These are phyloP conservation scores for Eupithecia insigniata DNA, from an alignment of 2,888 invertebrate species.

Conservation along the genomic window DNA sequence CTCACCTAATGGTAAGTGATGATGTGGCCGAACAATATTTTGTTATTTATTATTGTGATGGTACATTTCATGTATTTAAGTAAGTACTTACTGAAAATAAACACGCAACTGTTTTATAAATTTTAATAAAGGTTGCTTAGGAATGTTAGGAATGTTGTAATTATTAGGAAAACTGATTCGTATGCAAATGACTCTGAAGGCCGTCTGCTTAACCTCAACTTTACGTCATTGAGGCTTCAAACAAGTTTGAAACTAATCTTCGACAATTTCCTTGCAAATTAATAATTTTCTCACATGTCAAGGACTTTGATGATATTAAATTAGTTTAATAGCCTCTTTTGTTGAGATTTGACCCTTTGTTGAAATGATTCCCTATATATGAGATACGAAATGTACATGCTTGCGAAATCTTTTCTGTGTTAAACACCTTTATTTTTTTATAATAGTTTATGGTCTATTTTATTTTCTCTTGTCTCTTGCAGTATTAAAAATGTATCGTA, in stretches of 20 bases:
- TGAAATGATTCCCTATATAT: neutral
- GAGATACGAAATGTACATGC: neutral
- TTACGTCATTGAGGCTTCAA: conserved; percentile 29
- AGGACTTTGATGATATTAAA: conserved; percentile 14
- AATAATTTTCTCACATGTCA: conserved; percentile 24
- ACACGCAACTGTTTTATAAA: neutral
- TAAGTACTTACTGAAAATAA: too few species aligned
- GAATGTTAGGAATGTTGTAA: conserved; percentile 36
- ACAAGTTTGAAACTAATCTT: conserved; percentile 33
- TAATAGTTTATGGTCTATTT: too few species aligned
- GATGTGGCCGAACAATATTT: too few species aligned
- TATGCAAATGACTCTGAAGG: conserved; percentile 37
- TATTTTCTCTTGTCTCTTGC: neutral
- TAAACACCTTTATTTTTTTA: neutral
- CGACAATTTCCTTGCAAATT: conserved; percentile 32
- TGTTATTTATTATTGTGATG: too few species aligned
- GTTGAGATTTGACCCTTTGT: conserved; percentile 16
- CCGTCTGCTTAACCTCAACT: conserved; percentile 35
- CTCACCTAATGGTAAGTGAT: too few species aligned
- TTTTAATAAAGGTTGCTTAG: conserved; percentile 1
- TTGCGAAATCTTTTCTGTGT: neutral
- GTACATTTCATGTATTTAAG: neutral
- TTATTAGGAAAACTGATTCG: conserved; percentile 33
- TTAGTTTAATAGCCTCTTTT: conserved; percentile 10
- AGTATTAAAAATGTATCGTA: neutral